These are phyloP conservation scores for Bactericera cockerelli DNA, from an alignment of 1,140 invertebrate species.

Conservation along the genomic window DNA sequence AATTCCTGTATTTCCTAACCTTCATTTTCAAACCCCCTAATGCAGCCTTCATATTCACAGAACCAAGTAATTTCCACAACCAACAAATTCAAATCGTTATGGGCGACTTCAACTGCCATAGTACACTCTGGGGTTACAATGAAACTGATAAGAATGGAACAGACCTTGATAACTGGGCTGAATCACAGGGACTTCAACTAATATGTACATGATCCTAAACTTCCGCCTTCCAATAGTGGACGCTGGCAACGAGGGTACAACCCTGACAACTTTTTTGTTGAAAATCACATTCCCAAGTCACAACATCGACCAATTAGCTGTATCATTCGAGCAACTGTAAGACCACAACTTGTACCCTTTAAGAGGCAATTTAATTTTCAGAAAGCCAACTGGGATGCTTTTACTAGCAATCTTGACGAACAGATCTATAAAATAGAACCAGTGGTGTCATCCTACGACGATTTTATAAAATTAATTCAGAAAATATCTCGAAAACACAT, in stretches of 20 bases:
- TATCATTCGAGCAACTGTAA: constrained; percentile 7
- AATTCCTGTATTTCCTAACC: not conserved
- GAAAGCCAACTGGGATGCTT: constrained; percentile 10
- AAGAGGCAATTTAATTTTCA: constrained; percentile 12
- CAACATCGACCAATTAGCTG: constrained; percentile 13
- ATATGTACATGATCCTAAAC: constrained; percentile 14
- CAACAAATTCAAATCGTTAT: not conserved
- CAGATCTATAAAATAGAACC: constrained; percentile 8
- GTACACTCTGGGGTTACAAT: constrained; percentile 10
- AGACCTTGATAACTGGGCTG: constrained; percentile 7
- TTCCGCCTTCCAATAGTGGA: constrained; percentile 8
- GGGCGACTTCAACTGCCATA: constrained; percentile 11
- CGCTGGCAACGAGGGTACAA: constrained; percentile 11
- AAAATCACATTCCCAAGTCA: constrained; percentile 7
- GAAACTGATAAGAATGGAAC: constrained; percentile 9
- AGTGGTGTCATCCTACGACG: not conserved
- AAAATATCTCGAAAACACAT: constrained; percentile 12
- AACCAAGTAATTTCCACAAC: constrained; percentile 11
- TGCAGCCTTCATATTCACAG: not conserved
- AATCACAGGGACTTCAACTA: constrained; percentile 6
- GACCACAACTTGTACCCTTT: constrained; percentile 8
- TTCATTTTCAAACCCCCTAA: constrained; percentile 14
- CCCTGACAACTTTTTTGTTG: constrained; percentile 9
- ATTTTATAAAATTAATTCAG: constrained; percentile 7
- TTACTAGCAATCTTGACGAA: constrained; percentile 2